Percentiles rank a stretch among this genome's conserved stretches.
Conservation (phyloP, 1,140 invertebrate genomes). For the Anastatus disparis region DNA sequence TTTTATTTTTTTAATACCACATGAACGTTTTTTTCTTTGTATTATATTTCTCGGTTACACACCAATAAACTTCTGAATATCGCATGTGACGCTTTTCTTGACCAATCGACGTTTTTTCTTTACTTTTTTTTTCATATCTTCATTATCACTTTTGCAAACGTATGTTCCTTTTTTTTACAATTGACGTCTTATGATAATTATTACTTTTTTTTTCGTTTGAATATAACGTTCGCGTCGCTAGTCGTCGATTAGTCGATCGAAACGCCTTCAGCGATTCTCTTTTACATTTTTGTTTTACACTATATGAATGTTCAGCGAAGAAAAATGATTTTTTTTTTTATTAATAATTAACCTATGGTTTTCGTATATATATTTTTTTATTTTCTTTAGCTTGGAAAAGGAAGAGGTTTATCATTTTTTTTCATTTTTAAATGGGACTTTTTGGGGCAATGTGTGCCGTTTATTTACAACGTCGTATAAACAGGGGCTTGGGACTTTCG, state of each 20-base stretch:
- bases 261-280: slow-evolving; percentile 14
- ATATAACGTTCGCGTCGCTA: background rate
- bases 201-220: slow-evolving; percentile 31
- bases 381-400: background rate
- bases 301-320: slow-evolving; percentile 42
- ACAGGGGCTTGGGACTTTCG: slow-evolving; percentile 62
- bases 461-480: slow-evolving; percentile 67
- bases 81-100: slow-evolving; percentile 16
- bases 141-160: background rate
- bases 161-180: background rate
- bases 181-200: slow-evolving; percentile 34
- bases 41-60: slow-evolving; percentile 55
- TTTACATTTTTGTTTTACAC: slow-evolving; percentile 38
- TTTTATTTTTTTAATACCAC: slow-evolving; percentile 31
- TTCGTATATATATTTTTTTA: no score
- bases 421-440: background rate
- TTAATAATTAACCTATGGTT: slow-evolving; percentile 34
- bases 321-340: slow-evolving; percentile 40
- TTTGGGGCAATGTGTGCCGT: slow-evolving; percentile 64
- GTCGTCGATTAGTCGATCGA: slow-evolving; percentile 13
- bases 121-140: background rate
- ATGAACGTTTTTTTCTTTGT: slow-evolving; percentile 45
- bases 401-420: background rate
- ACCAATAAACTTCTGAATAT: slow-evolving; percentile 46
- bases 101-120: slow-evolving; percentile 28